Base-by-base conservation (phyloP, 2,113 vertebrate genomes). In the Sphaerodactylus townsendi region DNA sequence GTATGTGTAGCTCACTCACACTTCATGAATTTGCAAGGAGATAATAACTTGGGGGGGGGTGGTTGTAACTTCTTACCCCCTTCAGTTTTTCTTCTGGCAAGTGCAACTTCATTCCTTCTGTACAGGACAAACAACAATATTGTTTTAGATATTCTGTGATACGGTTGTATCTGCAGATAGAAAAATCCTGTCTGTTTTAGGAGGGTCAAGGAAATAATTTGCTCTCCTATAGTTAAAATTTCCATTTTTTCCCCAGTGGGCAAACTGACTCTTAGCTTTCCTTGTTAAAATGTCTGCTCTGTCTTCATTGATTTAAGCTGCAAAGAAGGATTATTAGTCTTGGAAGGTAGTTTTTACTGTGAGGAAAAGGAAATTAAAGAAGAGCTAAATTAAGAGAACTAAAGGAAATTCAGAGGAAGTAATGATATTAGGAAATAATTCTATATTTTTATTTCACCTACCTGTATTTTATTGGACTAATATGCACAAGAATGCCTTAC, bases 341-440 rank as follows among this genome's bases (percentile, higher is more conserved):
- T 93, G 92, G 92, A 89, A 88, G 92, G 89, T 90, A 77, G 88
- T 89, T 86, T 77, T 75, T 33, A 53, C 48, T 21, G 11, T 76
- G 30, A 19, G 73, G 30, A 44, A 23, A 76, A 35, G 93, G 88
- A 88, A 30, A 2, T 9, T 65, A 65, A 65, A 65, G 28, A n/a
- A n/a, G n/a, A n/a, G n/a, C n/a, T n/a, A n/a, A n/a, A n/a, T n/a
- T n/a, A n/a, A n/a, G n/a, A n/a, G n/a, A 30, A 2, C 28, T 65
- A 65, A 65, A 65, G 28, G 30, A 30, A 65, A 65, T 53, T 30
- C 25, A 65, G 30, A 65, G 64, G 28, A 62, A 5, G 44, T 44
- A 44, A 44, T 44, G 44, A 44, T 9, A 44, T 44, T 44, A 5
- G 44, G 44, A 53, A 53, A 53, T 53, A 2, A 53, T 53, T 53